Evolutionary conservation across 1,140 invertebrate genomes (phyloP).

Genomic region (Tyrophagus putrescentiae): DNA sequence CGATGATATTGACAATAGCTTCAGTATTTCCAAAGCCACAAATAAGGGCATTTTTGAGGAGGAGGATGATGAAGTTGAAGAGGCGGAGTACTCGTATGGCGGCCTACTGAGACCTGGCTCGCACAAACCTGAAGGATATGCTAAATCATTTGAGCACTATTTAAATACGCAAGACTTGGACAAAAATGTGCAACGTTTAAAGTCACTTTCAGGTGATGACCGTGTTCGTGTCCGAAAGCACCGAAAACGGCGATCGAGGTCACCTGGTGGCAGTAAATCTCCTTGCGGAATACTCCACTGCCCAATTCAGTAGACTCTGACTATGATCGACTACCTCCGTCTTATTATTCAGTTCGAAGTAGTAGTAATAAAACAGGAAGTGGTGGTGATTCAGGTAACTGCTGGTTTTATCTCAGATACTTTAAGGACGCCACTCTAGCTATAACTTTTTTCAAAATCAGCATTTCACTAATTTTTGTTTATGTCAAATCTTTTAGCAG

Average conservation of each 20-base stretch:
- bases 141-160: conserved; percentile 11
- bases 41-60: not conserved
- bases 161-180: conserved; percentile 10
- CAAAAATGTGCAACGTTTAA: not conserved
- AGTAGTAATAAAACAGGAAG: not conserved
- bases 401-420: not conserved
- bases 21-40: too few relatives aligned
- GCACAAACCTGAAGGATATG: not conserved
- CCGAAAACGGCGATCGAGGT: not conserved
- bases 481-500: not conserved
- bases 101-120: conserved; percentile 8
- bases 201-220: not conserved
- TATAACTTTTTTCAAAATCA: not conserved
- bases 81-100: conserved; percentile 1
- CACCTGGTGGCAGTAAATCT: not conserved
- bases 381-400: not conserved
- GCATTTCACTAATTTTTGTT: not conserved
- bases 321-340: not conserved
- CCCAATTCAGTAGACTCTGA: not conserved
- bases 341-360: not conserved
- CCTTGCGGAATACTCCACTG: not conserved
- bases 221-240: not conserved
- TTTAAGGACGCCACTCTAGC: not conserved
- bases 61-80: not conserved
- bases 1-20: not conserved